Base-by-base conservation (phyloP, 2,113 vertebrate species). In the Uria aalge region DNA sequence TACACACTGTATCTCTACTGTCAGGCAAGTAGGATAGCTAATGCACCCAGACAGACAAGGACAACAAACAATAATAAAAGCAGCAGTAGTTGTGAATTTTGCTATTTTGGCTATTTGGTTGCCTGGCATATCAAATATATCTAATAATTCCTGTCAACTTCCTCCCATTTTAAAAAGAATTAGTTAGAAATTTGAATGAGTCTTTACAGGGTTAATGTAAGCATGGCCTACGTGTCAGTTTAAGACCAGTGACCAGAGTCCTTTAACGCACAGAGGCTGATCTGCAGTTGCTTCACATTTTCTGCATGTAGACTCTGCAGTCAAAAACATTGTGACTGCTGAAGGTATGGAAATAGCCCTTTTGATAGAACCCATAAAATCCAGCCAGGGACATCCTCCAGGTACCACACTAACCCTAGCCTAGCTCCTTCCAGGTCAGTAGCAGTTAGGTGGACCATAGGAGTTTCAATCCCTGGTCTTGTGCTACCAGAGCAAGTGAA, bases 11-110 rank as follows among this genome's bases (percentile, higher is more conserved):
- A 14, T 18, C 8, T 88, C 26, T 55, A 6, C 13, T 81, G 9
- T n/a, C 47, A 47, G 29, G 9, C 30, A 67, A 95, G 26, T 19
- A 67, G 20, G 5, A 47, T 16, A 57, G 21, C 4, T 75, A 75
- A 55, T 38, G 17, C 9, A 29, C 13, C 6, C 8, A 74, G 16
- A 57, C 0, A 75, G 12, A 41, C 6, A 78, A 75, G 5, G 20
- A n/a, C 1, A 73, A 79, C 45, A 68, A 12, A 0, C 6, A 41
- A 5, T 13, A 55, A n/a, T 13, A 66, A 60, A 71, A 29, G 4
- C 9, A 48, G 4, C 8, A 62, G 6, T 8, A 36, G 34, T 19
- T 63, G 16, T 67, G 27, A 71, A 81, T 81, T 80, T 69, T 63
- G 9, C 3, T 48, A 34, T 56, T 75, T 59, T 52, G 8, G 4